These are phyloP conservation scores for Uropetala carovei DNA, from an alignment of 2,888 invertebrate genomes.

Conservation along the genomic window DNA sequence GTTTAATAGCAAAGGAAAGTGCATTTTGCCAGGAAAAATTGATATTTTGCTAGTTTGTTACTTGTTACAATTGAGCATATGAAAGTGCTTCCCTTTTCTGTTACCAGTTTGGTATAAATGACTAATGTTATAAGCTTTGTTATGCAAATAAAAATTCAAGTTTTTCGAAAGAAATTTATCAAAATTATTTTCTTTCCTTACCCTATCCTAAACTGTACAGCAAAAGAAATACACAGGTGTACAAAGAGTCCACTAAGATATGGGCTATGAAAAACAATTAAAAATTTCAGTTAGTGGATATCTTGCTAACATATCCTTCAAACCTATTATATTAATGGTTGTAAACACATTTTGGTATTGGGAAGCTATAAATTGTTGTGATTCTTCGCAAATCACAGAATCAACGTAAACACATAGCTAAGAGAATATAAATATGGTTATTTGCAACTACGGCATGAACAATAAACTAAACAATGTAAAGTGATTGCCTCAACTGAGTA, in stretches of 20 bases:
- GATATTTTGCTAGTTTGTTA: conserved; percentile 64
- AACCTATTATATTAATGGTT: not conserved
- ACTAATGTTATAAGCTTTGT: conserved; percentile 63
- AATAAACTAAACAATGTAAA: not conserved
- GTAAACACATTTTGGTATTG: not conserved
- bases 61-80: conserved; percentile 64
- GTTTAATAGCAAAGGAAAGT: conserved; percentile 60
- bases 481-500: not conserved
- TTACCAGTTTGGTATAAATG: conserved; percentile 60
- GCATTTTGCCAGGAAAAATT: conserved; percentile 64
- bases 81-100: conserved; percentile 62
- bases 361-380: not conserved
- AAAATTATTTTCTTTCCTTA: not conserved
- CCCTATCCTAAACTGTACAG: not conserved
- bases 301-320: not conserved
- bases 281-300: not conserved
- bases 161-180: conserved; percentile 49
- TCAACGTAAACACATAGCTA: conserved; percentile 4
- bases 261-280: not conserved
- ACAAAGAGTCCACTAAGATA: too few species aligned
- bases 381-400: not conserved
- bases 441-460: not conserved
- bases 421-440: not conserved
- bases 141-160: conserved; percentile 62
- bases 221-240: not conserved